Evolutionary conservation across 2,797 vertebrate genomes (phyloP), one percentile per base, ranked within the genome.

Genomic region (Hypotaenidia philippensis): DNA sequence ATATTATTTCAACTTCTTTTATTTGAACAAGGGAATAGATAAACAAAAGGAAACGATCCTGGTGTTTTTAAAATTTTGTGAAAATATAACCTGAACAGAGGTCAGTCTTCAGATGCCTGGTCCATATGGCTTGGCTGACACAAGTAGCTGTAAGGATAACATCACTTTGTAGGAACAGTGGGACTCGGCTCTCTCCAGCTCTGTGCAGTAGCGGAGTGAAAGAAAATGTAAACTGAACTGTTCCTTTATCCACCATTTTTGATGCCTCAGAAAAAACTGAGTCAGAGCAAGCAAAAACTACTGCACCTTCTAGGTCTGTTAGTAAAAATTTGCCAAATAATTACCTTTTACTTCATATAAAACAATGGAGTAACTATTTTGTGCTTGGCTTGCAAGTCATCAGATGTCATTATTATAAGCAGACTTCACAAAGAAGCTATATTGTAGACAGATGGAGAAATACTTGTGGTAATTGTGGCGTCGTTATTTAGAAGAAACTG

Each of bases 1-100:
- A 85, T 97, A 94, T 98, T 96, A 97, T 96, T 97, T 98, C 96
- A 95, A 90, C 77, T 96, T 93, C 77, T 96, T 89, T 88, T 97
- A 94, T 97, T 94, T 96, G 85, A 97, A 96, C 83, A 96, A 93
- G 94, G 65, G 79, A 86, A 95, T 71, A 92, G 55, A 93, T 97
- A 96, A 96, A 97, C 92, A 96, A 83, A 89, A 90, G 87, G 82
- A 87, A 96, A 96, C 26, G 38, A 83, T 87, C 92, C 81, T 81
- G 80, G 93, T 89, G 41, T 89, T 85, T 96, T 97, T 87, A 68
- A 79, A 82, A 89, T 97, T 95, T 56, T 68, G 83, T 85, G 86
- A 96, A 97, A 92, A 91, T 94, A 88, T 93, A 91, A 95, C 91
- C 75, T 38, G 11, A 96, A 57, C 32, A 91, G 55, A 95, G 89